Base-by-base conservation (phyloP, 2,797 vertebrate species). In the Girardinus metallicus region DNA sequence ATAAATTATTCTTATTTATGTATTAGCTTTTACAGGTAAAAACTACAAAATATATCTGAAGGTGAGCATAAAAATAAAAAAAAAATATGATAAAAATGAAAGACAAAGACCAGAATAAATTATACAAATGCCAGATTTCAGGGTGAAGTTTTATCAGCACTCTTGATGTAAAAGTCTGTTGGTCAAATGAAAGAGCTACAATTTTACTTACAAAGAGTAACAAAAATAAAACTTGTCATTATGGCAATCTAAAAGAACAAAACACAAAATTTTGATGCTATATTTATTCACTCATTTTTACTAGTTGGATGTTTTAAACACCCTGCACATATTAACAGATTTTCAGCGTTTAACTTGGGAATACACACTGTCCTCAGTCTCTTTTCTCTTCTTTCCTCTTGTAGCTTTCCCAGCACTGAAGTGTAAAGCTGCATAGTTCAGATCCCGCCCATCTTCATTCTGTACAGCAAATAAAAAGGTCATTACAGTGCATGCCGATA, bases 341-440 rank as follows among this genome's bases (percentile, higher is more conserved):
- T 21, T 51, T 46, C 4, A 47, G 31, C 21, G 47, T 66, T 75
- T 75, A 60, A 75, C 16, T n/a, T 80, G 79, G 53, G 64, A 75
- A 0, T 75, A 75, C 0, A 81, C 55, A 21, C 55, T 29, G 16
- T 79, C 77, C 26, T 64, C 55, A 2, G 21, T 4, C 8, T 41
- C 23, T 16, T n/a, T 74, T 44, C 18, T 73, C 31, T 62, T 76
- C n/a, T 26, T 60, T 73, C 44, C 43, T 64, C 18, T 49, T 62
- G 34, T 12, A 4, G 34, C 13, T 73, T 73, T 81, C 7, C 66
- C 53, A 34, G 26, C 74, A 76, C 68, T 49, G 51, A 81, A 73
- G 49, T 31, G 15, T 16, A 81, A 15, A 1, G 79, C 79, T n/a
- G 73, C 73, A 23, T 75, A 80, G 23, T 70, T 80, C 62, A 75